Percentiles rank a stretch among this genome's conserved stretches.
These are phyloP conservation scores for Atractosteus spatula DNA, from an alignment of 2,113 vertebrate species.

Conservation along the genomic window DNA sequence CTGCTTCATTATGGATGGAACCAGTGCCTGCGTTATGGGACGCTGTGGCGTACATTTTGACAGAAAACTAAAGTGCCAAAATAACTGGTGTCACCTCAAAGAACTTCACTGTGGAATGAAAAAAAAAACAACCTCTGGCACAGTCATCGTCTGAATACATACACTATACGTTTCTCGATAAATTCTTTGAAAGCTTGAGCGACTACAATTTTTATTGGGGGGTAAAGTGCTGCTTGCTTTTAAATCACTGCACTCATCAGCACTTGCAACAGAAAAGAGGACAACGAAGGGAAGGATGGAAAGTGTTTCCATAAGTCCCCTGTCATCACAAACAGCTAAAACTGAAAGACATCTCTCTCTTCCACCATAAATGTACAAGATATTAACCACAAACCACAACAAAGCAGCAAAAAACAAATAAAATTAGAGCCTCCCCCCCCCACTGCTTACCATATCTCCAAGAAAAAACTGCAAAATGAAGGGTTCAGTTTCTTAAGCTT, in stretches of 20 bases:
- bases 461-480: neutral
- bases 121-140: neutral
- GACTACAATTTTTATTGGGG: too few relatives aligned
- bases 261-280: slow-evolving; percentile 43
- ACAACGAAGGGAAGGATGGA: neutral
- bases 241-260: slow-evolving; percentile 51
- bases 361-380: neutral
- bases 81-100: too few relatives aligned
- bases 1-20: too few relatives aligned
- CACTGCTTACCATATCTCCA: neutral
- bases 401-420: slow-evolving; percentile 30
- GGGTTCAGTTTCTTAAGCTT: slow-evolving; percentile 35
- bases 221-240: neutral
- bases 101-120: neutral
- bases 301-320: too few relatives aligned
- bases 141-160: neutral
- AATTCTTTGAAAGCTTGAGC: too few relatives aligned
- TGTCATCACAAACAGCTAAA: neutral
- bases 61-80: too few relatives aligned
- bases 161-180: neutral
- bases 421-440: slow-evolving; percentile 25
- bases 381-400: slow-evolving; percentile 15
- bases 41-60: too few relatives aligned
- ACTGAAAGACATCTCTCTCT: slow-evolving; percentile 1
- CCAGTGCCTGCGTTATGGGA: too few relatives aligned